These are phyloP conservation scores for Thalassophryne amazonica DNA, from an alignment of 2,797 vertebrate species.

Conservation along the genomic window DNA sequence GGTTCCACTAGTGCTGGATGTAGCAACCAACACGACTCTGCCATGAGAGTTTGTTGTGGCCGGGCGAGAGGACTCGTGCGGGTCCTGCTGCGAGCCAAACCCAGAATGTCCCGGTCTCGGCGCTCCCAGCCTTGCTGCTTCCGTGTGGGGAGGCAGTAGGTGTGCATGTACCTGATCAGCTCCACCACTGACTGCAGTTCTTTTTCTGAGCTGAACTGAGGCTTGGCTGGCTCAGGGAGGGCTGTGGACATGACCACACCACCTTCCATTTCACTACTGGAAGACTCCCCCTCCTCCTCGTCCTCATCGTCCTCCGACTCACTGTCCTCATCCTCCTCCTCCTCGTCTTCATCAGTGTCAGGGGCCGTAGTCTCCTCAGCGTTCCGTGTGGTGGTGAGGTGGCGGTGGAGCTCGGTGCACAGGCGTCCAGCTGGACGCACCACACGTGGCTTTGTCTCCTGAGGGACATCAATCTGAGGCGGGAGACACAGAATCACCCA, in stretches of 20 bases:
- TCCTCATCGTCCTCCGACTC: slow-evolving; percentile 77
- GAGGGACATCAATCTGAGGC: slow-evolving; percentile 76
- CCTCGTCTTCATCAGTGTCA: slow-evolving; percentile 78
- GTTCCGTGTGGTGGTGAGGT: slow-evolving; percentile 84
- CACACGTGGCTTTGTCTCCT: slow-evolving; percentile 77
- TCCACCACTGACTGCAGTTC: slow-evolving; percentile 88
- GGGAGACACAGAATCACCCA: not conserved
- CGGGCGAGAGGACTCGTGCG: slow-evolving; percentile 32
- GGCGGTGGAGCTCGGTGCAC: slow-evolving; percentile 92
- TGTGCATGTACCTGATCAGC: slow-evolving; percentile 98
- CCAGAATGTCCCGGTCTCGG: slow-evolving; percentile 69
- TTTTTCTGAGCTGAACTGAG: slow-evolving; percentile 80
- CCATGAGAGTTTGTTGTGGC: slow-evolving; percentile 53
- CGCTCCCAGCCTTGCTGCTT: slow-evolving; percentile 82
- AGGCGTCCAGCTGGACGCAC: slow-evolving; percentile 80
- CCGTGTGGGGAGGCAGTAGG: slow-evolving; percentile 91
- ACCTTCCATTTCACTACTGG: slow-evolving; percentile 69
- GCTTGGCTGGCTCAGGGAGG: slow-evolving; percentile 25
- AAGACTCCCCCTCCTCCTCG: slow-evolving; percentile 73
- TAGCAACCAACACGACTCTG: slow-evolving; percentile 50
- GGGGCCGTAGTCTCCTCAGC: slow-evolving; percentile 42
- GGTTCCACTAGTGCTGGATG: slow-evolving; percentile 22
- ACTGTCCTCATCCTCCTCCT: slow-evolving; percentile 81
- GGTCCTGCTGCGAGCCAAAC: slow-evolving; percentile 42
- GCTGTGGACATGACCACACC: not conserved